Base-by-base conservation (phyloP, 2,113 vertebrate species). In the Galemys pyrenaicus region DNA sequence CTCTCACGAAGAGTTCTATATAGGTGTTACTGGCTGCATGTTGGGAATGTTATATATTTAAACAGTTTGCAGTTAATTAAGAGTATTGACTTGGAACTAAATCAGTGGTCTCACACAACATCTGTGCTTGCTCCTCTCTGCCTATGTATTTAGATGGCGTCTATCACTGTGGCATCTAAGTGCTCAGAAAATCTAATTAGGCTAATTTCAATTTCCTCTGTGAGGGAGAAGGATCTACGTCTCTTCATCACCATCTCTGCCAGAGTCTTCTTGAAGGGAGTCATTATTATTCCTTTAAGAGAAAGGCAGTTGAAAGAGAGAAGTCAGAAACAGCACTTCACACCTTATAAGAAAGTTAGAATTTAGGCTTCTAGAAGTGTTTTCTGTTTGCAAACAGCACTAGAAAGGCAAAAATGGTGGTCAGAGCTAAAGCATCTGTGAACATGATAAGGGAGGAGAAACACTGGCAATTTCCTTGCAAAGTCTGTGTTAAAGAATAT, bases 61-160 rank as follows among this genome's bases (percentile, higher is more conserved):
- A 98, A 98, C 96, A 98, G 97, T 98, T 97, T 98, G 98, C 97
- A 98, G 97, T 98, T 98, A 98, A 98, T 98, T 98, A 98, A 98
- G 97, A 98, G 97, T 98, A 98, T 97, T 98, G 97, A 97, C 97
- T 98, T 98, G 98, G 98, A 98, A 98, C 97, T 98, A 98, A 98
- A 98, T 97, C 98, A 92, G 74, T 96, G 96, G 87, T 97, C 96
- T 98, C 96, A 95, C 96, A 96, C 98, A 98, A 97, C 98, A 98
- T 98, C 98, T 98, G 98, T 97, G 98, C 97, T 98, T 39, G 80
- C 92, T 96, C 94, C 81, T 95, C 78, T 80, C 96, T 88, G 92
- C 94, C 93, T 93, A 10, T 89, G 83, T 94, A 65, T 95, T 94
- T 95, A 91, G 89, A 96, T 85, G 95, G 91, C 1, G 26, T 94